Percentiles rank a stretch among this genome's conserved stretches.
These are phyloP conservation scores for Leptoteleia sp. DNA, from an alignment of 1,140 invertebrate species.

Conservation along the genomic window DNA sequence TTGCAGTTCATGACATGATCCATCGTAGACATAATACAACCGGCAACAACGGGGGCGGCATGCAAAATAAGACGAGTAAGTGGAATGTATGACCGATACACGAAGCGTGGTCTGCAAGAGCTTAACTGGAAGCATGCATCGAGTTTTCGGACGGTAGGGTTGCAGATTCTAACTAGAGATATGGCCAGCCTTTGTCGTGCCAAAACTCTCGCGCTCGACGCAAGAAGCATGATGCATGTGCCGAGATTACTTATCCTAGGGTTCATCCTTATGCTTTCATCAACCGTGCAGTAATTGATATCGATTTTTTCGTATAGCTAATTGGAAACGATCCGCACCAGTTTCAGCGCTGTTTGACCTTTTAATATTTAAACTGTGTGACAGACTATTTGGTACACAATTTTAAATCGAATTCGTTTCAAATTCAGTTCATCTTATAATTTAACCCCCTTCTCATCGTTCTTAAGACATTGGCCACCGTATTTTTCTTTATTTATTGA, in stretches of 20 bases:
- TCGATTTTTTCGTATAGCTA: conserved; percentile 13
- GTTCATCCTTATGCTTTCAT: conserved; percentile 44
- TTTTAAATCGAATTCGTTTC: too few relatives aligned
- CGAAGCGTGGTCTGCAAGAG: conserved; percentile 60
- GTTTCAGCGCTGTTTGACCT: too few relatives aligned
- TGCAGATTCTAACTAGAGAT: conserved; percentile 74
- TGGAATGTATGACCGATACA: conserved; percentile 72
- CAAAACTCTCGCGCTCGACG: conserved; percentile 71
- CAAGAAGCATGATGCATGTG: conserved; percentile 60
- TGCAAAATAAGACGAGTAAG: conserved; percentile 65
- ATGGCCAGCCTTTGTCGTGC: conserved; percentile 74
- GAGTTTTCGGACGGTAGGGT: conserved; percentile 58
- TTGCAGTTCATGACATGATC: conserved; percentile 61
- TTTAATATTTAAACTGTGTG: too few relatives aligned
- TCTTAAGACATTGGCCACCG: too few relatives aligned
- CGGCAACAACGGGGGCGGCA: conserved; percentile 67
- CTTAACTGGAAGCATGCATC: conserved; percentile 66
- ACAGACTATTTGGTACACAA: too few relatives aligned
- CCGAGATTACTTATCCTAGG: conserved; percentile 41
- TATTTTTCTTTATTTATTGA: too few relatives aligned
- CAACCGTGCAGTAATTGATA: conserved; percentile 35
- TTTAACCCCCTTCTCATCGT: too few relatives aligned
- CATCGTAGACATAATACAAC: conserved; percentile 76
- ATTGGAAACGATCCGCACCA: too few relatives aligned
- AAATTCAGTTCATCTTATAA: too few relatives aligned